phyloP scores from a whole-genome alignment of 2,888 invertebrate genomes.

The Mesorhabditis belari region DNA sequence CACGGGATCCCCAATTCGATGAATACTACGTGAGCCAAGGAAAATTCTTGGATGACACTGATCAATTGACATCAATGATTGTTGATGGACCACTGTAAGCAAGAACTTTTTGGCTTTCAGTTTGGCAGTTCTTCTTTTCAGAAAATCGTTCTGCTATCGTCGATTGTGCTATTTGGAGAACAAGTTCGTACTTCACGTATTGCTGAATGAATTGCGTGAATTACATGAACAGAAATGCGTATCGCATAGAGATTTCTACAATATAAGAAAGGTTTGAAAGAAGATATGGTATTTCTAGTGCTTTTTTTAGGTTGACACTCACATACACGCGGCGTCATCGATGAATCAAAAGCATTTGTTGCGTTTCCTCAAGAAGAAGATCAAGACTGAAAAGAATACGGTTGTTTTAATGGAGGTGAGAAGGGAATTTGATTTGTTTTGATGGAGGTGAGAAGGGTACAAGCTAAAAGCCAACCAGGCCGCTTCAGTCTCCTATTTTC shows the following conservation, averaged over 20 bases:
- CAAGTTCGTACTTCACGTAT: constrained; percentile 74
- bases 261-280: constrained; percentile 69
- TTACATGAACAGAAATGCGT: constrained; percentile 93
- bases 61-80: constrained; percentile 66
- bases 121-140: constrained; percentile 55
- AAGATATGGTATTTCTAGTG: background rate
- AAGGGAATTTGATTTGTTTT: too few species aligned
- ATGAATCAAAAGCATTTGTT: constrained; percentile 99
- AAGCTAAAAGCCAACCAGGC: too few species aligned
- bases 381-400: constrained; percentile 83
- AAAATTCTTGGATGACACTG: constrained; percentile 48
- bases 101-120: constrained; percentile 62
- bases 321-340: constrained; percentile 96
- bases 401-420: constrained; percentile 63
- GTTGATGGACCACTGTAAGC: constrained; percentile 88
- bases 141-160: constrained; percentile 96
- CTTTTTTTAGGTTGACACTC: constrained; percentile 82
- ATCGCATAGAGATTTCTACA: constrained; percentile 96
- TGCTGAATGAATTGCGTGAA: constrained; percentile 85
- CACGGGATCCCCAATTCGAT: constrained; percentile 26
- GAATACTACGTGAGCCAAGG: constrained; percentile 32
- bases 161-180: constrained; percentile 88
- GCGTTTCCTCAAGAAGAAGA: constrained; percentile 93
- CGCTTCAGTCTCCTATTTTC: too few species aligned
- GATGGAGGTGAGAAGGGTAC: too few species aligned